A percentile compares a stretch with the other conserved stretches of the same genome.
Evolutionary conservation across 2,113 vertebrate species (phyloP).

Genomic region (Salvelinus sp.): DNA sequence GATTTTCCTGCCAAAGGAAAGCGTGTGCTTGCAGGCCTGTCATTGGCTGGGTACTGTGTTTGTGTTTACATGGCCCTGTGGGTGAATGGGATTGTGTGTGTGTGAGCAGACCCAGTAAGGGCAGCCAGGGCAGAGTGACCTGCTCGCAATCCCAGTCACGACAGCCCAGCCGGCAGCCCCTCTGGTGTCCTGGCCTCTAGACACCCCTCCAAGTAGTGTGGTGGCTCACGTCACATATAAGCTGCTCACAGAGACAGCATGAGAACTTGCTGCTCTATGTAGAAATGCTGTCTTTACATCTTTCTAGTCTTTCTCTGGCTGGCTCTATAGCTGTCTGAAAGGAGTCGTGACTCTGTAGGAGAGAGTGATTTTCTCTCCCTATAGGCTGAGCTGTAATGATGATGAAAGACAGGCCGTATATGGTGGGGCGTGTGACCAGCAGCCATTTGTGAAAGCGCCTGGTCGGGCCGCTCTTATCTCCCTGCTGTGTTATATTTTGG

Average conservation of each 20-base stretch:
- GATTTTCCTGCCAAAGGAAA: neutral
- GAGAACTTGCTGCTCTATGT: too few relatives aligned
- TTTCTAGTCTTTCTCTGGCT: too few relatives aligned
- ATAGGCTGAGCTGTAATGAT: too few relatives aligned
- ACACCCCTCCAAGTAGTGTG: neutral
- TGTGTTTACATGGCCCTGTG: neutral
- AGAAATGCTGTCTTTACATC: too few relatives aligned
- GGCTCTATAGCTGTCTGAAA: too few relatives aligned
- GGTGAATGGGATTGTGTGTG: conserved; percentile 19
- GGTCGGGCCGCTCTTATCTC: conserved; percentile 36
- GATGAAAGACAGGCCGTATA: too few relatives aligned
- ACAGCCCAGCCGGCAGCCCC: neutral
- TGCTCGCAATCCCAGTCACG: conserved; percentile 16
- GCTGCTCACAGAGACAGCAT: neutral
- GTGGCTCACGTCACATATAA: conserved; percentile 1
- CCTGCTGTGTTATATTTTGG: conserved; percentile 22
- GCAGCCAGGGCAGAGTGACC: conserved; percentile 35
- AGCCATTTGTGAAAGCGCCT: neutral
- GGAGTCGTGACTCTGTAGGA: too few relatives aligned
- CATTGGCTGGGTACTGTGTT: neutral
- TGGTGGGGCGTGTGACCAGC: neutral
- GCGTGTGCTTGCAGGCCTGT: neutral
- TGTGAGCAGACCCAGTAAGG: conserved; percentile 33
- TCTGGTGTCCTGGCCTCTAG: neutral
- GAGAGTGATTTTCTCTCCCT: too few relatives aligned